Evolutionary conservation across 2,113 vertebrate species (phyloP), one percentile per base, ranked within the genome.

Genomic region (Cnemophilus loriae): DNA sequence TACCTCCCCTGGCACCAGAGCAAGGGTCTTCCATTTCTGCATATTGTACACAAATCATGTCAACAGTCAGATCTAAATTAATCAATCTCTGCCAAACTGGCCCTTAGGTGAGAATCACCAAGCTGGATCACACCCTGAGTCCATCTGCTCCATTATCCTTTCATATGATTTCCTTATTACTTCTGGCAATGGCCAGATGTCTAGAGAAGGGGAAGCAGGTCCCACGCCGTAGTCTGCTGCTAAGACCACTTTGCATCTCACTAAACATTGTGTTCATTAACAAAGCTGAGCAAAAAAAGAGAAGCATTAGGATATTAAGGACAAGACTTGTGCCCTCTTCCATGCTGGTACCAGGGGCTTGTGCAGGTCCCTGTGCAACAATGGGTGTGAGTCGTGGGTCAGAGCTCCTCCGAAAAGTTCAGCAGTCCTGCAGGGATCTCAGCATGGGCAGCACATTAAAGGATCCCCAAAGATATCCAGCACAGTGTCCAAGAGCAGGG

Each of bases 141-240:
- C 96, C 94, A 96, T 96, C 96, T 97, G 94, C 87, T 95, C 89
- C 81, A 84, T 93, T 95, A 95, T 77, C 67, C 59, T 90, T 83
- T 94, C 88, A 90, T 91, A 93, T 86, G 75, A 95, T 96, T 96
- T 96, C 75, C 90, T 86, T 95, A 96, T 94, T 93, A 90, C 55
- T 91, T 93, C 83, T 86, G 68, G 88, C 84, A 90, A 90, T 78
- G 82, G 52, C 85, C 90, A 93, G 95, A 95, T 96, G 95, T 90
- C 95, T 91, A 10, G 68, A 96, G 90, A 84, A 94, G 90, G 59
- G 79, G 53, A 95, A 80, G 82, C 79, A 41, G 63, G 81, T 93
- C 94, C 63, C 89, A 80, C 47, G 2, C 84, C 68, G 1, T 59
- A 65, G 87, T 80, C 82, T 92, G 65, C 69, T 3, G 4, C 35